Evolutionary conservation across 1,140 invertebrate species (phyloP), one percentile per base, ranked within the genome.

Genomic region (Acromyrmex heyeri): DNA sequence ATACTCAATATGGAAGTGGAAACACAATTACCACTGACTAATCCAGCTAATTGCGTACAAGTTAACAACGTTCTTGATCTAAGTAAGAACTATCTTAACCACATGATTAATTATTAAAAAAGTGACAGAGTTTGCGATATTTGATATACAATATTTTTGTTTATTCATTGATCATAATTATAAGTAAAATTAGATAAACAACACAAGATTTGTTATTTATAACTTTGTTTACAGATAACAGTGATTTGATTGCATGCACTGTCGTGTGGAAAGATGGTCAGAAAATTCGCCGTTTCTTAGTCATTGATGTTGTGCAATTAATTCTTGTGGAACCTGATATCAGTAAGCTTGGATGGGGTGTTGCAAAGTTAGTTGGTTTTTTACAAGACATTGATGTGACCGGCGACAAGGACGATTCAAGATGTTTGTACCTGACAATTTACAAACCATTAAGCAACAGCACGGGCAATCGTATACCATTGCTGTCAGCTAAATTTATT

Each of bases 301-400:
- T 99, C 0, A 99, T 99, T 59, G 99, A 99, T 94, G 96, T 97
- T 5, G 96, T 99, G 24, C 99, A 99, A 94, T 96, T 99, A 67
- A 99, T 99, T 75, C 96, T 99, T 1, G 99, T 99, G 0, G 99
- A 99, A 94, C 99, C 99, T 0, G 99, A 99, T 92, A 97, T 97
- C 7, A 97, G 98, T 91, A 96, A 98, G 73, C 95, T 99, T 27
- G 99, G 99, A 0, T 99, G 99, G 99, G 99, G 99, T 7, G 98
- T 99, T 0, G 99, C 99, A 0, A 99, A 99, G 95, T 97, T 99
- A 91, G 99, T 99, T 7, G 97, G 97, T 24, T 98, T 98, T 92
- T 92, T 98, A 38, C 98, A 98, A 94, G 97, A 98, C 91, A 97
- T 98, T 48, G 97, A 98, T 93, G 97, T 97, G 18, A 92, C 97